These are phyloP conservation scores for Watsonalla cultraria DNA, from an alignment of 2,888 invertebrate species.

Conservation along the genomic window DNA sequence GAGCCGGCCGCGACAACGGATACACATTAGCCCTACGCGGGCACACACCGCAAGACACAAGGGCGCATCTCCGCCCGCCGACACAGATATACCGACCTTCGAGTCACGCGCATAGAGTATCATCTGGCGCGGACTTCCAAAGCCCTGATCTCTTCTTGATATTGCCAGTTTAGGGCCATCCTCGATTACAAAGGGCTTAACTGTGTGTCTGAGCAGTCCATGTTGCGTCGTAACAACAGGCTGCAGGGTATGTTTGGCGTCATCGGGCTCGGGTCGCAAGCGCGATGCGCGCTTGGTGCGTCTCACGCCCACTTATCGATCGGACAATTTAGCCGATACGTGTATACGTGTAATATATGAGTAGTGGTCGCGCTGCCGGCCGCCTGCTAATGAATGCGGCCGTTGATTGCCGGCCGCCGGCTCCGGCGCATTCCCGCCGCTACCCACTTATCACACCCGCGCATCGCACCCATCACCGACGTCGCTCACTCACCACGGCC, in stretches of 20 bases:
- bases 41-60: constrained; percentile 21
- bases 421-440: too few species aligned
- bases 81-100: constrained; percentile 4
- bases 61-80: not conserved
- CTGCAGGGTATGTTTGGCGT: constrained; percentile 9
- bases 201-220: constrained; percentile 3
- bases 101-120: not conserved
- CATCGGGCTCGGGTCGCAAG: constrained; percentile 7
- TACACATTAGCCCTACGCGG: constrained; percentile 63
- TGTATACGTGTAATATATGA: constrained; percentile 62
- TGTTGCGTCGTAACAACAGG: not conserved
- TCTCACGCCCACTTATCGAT: constrained; percentile 69
- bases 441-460: too few species aligned
- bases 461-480: too few species aligned
- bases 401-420: constrained; percentile 20
- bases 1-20: constrained; percentile 51
- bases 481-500: too few species aligned
- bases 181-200: constrained; percentile 13
- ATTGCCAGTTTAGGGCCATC: constrained; percentile 1
- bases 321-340: constrained; percentile 64
- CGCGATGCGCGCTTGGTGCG: constrained; percentile 11
- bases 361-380: constrained; percentile 30
- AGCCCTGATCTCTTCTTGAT: constrained; percentile 9
- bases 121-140: constrained; percentile 3
- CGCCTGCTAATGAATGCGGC: constrained; percentile 36